Evolutionary conservation across 1,140 invertebrate genomes (phyloP), one percentile per base, ranked within the genome.

Genomic region (Ladona fulva): DNA sequence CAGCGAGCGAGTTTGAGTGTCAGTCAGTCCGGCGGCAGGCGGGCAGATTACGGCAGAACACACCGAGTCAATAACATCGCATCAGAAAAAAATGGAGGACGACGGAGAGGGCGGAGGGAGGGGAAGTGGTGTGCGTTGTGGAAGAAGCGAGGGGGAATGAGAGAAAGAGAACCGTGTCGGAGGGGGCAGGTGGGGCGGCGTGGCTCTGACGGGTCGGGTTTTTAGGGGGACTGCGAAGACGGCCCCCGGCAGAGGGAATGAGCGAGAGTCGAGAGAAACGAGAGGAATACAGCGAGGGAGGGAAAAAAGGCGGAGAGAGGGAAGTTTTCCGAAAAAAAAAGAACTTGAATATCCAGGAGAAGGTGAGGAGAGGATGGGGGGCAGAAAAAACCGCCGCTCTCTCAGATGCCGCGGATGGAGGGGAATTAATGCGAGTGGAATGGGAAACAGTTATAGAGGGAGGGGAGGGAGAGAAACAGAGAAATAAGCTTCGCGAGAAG

Each of bases 41-140:
- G 52, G 52, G 52, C 52, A 66, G 52, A 66, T 66, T 66, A 66
- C 52, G 52, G 52, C 16, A 66, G 52, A 66, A 66, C 52, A 66
- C 52, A 66, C 52, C 52, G 52, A 66, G 52, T 66, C 52, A 66
- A 66, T 66, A 66, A 66, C 52, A 66, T 66, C 52, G 52, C 52
- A 66, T 66, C 52, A 66, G 52, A 66, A 66, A 66, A 37, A 66
- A 66, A 66, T 66, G 52, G 52, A 66, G 52, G 52, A 66, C 52
- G 52, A 66, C 52, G 52, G 52, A 66, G 14, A 66, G 52, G 19
- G 44, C 44, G 44, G 44, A 19, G 44, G 52, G 52, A 66, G 52
- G 52, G 52, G 52, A 66, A 66, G 52, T 22, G 52, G 52, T 66
- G 52, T 66, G 52, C 52, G 52, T 66, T 66, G 52, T 16, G 52